Evolutionary conservation across 2,113 vertebrate species (phyloP).

Genomic region (Cairina moschata): DNA sequence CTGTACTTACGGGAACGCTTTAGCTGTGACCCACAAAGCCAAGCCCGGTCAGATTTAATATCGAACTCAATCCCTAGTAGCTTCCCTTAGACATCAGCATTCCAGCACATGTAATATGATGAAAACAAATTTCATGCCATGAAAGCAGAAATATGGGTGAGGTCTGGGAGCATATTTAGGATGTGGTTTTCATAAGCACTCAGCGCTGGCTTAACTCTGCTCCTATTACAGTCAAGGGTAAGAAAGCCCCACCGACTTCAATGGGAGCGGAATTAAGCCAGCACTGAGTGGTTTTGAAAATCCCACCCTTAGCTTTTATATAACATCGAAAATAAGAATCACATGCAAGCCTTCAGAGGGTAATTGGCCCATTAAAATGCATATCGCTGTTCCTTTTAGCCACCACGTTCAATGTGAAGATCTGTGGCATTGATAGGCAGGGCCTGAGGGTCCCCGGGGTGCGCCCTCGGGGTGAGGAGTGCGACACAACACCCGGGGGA

Average conservation of each 20-base stretch:
- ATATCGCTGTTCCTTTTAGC: not conserved
- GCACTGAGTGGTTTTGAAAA: conserved; percentile 38
- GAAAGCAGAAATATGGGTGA: conserved; percentile 64
- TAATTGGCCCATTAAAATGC: not conserved
- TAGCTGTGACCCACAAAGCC: conserved; percentile 39
- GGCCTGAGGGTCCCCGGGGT: not conserved
- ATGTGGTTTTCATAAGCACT: conserved; percentile 61
- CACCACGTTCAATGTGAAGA: not conserved
- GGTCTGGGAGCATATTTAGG: conserved; percentile 57
- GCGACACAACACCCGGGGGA: not conserved
- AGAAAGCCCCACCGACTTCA: conserved; percentile 32
- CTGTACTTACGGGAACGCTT: not conserved
- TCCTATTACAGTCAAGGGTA: conserved; percentile 21
- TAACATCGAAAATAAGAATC: conserved; percentile 24
- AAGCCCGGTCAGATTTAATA: conserved; percentile 40
- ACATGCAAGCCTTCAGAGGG: conserved; percentile 14
- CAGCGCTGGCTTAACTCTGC: conserved; percentile 28
- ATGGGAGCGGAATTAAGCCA: conserved; percentile 26
- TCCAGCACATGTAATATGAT: conserved; percentile 43
- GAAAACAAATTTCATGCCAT: conserved; percentile 65
- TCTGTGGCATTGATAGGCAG: not conserved
- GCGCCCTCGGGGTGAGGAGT: not conserved
- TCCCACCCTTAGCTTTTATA: conserved; percentile 36
- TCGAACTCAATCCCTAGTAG: conserved; percentile 10
- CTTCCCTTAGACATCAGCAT: conserved; percentile 50